phyloP scores from a whole-genome alignment of 1,140 invertebrate genomes.

The Ceratosolen solmsi region DNA sequence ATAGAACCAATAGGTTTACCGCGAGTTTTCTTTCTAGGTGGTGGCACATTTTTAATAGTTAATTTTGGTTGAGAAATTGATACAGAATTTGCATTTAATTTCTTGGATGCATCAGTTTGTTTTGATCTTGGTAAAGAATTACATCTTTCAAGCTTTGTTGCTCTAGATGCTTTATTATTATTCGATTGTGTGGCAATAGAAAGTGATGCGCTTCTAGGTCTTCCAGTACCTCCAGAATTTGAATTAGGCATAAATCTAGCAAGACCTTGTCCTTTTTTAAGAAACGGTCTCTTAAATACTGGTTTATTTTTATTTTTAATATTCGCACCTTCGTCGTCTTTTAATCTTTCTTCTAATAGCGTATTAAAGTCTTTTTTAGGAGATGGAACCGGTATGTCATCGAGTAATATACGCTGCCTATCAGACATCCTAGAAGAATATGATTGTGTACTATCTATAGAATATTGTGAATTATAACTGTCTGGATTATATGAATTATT shows the following conservation, averaged over 20 bases:
- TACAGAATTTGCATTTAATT: conserved; percentile 43
- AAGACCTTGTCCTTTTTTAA: conserved; percentile 72
- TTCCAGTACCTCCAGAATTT: conserved; percentile 11
- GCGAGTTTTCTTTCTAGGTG: conserved; percentile 54
- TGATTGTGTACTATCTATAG: conserved; percentile 57
- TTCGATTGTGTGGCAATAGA: conserved; percentile 49
- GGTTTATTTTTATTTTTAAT: conserved; percentile 42
- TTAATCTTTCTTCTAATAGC: conserved; percentile 68
- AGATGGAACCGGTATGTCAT: conserved; percentile 70
- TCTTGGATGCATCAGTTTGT: conserved; percentile 45
- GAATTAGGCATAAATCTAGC: conserved; percentile 63
- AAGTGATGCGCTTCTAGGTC: conserved; percentile 64
- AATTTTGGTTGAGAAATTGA: conserved; percentile 54
- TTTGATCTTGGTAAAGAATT: conserved; percentile 48
- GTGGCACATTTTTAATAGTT: conserved; percentile 58
- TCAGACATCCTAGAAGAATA: conserved; percentile 50
- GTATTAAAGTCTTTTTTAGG: conserved; percentile 68
- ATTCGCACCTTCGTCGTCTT: conserved; percentile 52
- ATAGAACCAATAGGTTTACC: conserved; percentile 49
- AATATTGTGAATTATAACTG: conserved; percentile 45
- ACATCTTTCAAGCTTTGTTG: conserved; percentile 25
- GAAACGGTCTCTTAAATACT: conserved; percentile 65
- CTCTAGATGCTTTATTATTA: conserved; percentile 32
- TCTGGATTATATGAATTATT: conserved; percentile 35
- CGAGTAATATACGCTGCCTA: conserved; percentile 55